Percentiles rank a stretch among this genome's conserved stretches.
phyloP scores from a whole-genome alignment of 2,888 invertebrate genomes.

The Drosophila percnosoma region DNA sequence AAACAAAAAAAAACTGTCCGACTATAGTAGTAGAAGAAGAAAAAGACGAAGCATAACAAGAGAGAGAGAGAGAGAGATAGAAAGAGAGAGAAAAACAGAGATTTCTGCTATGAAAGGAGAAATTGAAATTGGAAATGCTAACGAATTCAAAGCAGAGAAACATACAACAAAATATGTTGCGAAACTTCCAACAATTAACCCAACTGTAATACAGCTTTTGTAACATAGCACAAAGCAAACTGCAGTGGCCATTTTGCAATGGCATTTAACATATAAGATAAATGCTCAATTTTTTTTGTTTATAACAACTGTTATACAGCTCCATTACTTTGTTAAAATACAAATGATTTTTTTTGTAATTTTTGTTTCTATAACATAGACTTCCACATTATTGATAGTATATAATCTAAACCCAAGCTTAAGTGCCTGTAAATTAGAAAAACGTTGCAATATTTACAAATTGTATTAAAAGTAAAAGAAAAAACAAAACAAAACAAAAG shows the following conservation, averaged over 20 bases:
- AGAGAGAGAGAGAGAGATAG: neutral
- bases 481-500: neutral
- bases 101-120: neutral
- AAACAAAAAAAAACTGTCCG: constrained; percentile 34
- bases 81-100: neutral
- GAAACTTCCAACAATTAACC: constrained; percentile 32
- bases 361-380: constrained; percentile 13
- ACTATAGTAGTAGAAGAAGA: constrained; percentile 30
- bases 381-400: constrained; percentile 23
- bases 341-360: constrained; percentile 18
- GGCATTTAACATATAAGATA: constrained; percentile 36
- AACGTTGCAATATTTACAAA: constrained; percentile 76
- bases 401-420: constrained; percentile 50
- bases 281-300: constrained; percentile 59
- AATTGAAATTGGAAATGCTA: neutral
- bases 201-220: constrained; percentile 30
- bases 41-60: neutral
- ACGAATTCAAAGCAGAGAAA: neutral
- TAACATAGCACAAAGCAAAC: constrained; percentile 6
- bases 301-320: constrained; percentile 54
- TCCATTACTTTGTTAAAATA: constrained; percentile 7
- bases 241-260: constrained; percentile 17
- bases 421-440: constrained; percentile 66
- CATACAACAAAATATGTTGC: constrained; percentile 5
- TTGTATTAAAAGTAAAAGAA: constrained; percentile 21